A percentile compares a stretch with the other conserved stretches of the same genome.
These are phyloP conservation scores for Gouania willdenowi DNA, from an alignment of 2,797 vertebrate genomes.

Conservation along the genomic window DNA sequence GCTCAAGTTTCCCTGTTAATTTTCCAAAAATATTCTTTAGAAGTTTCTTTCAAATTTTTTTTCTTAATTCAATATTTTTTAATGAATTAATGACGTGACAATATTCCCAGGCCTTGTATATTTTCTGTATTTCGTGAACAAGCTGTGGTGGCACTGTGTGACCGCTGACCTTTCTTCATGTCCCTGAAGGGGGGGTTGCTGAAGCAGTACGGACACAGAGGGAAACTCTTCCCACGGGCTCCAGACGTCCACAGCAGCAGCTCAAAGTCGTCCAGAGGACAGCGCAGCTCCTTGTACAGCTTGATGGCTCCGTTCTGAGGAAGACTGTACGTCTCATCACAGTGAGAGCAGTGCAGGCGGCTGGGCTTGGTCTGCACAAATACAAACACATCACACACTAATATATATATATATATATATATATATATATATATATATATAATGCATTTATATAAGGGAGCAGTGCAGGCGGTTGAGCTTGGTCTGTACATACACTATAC, in stretches of 20 bases:
- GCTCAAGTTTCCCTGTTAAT: too few species aligned
- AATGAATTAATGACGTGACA: too few species aligned
- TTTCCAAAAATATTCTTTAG: too few species aligned
- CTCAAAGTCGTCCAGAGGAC: slow-evolving; percentile 95
- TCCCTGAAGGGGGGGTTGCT: slow-evolving; percentile 95
- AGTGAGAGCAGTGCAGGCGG: slow-evolving; percentile 96
- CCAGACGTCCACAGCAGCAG: slow-evolving; percentile 95
- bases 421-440: too few species aligned
- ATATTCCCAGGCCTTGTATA: too few species aligned
- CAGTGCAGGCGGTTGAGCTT: slow-evolving; percentile 97
- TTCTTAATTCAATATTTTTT: too few species aligned
- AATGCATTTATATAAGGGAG: too few species aligned
- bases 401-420: too few species aligned
- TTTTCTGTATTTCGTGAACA: too few species aligned
- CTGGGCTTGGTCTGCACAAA: slow-evolving; percentile 88
- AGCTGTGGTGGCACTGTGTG: too few species aligned
- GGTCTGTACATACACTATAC: slow-evolving; percentile 84
- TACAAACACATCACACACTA: too few species aligned
- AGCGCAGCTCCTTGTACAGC: slow-evolving; percentile 94
- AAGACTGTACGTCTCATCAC: slow-evolving; percentile 95
- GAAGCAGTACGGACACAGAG: slow-evolving; percentile 94
- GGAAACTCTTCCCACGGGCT: slow-evolving; percentile 92
- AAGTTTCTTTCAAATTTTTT: too few species aligned
- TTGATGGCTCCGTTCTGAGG: slow-evolving; percentile 97
- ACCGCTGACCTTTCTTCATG: slow-evolving; percentile 95